Evolutionary conservation across 2,888 invertebrate genomes (phyloP).

Genomic region (Epirrhoe alternata): DNA sequence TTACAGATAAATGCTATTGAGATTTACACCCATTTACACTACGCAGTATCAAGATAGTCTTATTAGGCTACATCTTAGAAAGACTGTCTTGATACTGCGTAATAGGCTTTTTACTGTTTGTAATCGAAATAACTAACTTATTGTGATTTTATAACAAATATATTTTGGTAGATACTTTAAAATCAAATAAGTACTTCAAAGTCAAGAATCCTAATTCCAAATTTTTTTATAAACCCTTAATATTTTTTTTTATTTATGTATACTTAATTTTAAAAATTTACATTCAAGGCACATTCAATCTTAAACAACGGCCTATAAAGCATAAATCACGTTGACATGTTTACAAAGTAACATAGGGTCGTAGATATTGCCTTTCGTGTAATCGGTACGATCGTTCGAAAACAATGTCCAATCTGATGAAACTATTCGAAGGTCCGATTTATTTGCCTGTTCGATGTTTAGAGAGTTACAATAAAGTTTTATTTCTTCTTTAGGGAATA

Average conservation of each 20-base stretch:
- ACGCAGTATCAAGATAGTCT: no score
- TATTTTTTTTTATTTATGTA: not conserved
- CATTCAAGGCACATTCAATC: not conserved
- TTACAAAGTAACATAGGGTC: slow-evolving; percentile 13
- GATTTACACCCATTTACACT: no score
- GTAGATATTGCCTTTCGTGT: slow-evolving; percentile 39
- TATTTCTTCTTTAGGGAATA: slow-evolving; percentile 23
- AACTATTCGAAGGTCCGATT: slow-evolving; percentile 28
- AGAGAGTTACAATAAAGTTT: slow-evolving; percentile 29
- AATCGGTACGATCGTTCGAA: slow-evolving; percentile 43
- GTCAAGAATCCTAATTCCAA: no score
- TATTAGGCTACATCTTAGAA: no score
- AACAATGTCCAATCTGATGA: slow-evolving; percentile 34
- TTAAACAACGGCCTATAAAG: not conserved
- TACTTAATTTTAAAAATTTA: not conserved
- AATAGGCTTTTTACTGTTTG: no score
- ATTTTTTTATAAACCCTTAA: no score
- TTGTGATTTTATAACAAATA: no score
- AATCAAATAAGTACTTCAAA: no score
- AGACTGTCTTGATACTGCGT: no score
- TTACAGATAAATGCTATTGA: no score
- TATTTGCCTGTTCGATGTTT: slow-evolving; percentile 31
- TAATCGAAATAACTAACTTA: no score
- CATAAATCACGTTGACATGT: not conserved
- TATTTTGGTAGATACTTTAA: no score